Percentiles rank a stretch among this genome's conserved stretches.
phyloP scores from a whole-genome alignment of 30 jellyfish, hydroid and myxozoan genomes.

The Hydractinia echinata region DNA sequence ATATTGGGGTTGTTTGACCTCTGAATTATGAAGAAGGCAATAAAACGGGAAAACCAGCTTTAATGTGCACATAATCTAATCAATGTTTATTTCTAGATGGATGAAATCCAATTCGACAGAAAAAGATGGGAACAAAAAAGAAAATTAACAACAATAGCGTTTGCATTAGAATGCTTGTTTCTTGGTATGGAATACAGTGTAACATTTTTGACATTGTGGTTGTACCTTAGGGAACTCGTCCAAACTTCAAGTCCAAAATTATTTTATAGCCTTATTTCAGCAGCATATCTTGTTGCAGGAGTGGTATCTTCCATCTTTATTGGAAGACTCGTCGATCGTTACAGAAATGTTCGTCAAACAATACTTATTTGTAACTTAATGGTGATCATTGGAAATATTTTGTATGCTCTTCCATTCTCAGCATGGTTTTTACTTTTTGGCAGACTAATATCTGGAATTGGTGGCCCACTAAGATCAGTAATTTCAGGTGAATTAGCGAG shows the following conservation, averaged over 20 bases:
- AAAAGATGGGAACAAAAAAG: not conserved
- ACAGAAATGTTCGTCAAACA: not conserved
- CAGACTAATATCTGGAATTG: slow-evolving; percentile 40
- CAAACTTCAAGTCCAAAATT: slow-evolving; percentile 4
- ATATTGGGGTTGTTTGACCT: too few relatives aligned
- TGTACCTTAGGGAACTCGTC: slow-evolving; percentile 6
- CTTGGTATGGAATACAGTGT: slow-evolving; percentile 19
- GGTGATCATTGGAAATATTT: slow-evolving; percentile 26
- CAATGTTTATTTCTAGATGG: too few relatives aligned
- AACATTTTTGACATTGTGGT: slow-evolving; percentile 21
- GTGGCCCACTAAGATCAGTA: slow-evolving; percentile 23
- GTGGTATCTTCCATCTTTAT: slow-evolving; percentile 2
- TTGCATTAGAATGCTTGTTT: not conserved
- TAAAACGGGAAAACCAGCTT: too few relatives aligned
- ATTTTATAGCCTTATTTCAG: slow-evolving; percentile 1
- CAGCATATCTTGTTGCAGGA: slow-evolving; percentile 25
- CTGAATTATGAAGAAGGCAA: too few relatives aligned
- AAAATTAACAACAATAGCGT: not conserved
- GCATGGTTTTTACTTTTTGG: slow-evolving; percentile 23
- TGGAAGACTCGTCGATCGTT: slow-evolving; percentile 16
- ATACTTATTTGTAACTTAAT: slow-evolving; percentile 17
- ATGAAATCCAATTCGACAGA: too few relatives aligned
- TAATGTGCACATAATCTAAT: too few relatives aligned
- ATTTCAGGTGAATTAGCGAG: slow-evolving; percentile 29
- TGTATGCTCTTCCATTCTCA: slow-evolving; percentile 37